These are phyloP conservation scores for Athripsodes cinereus DNA, from an alignment of 2,888 invertebrate genomes.

Conservation along the genomic window DNA sequence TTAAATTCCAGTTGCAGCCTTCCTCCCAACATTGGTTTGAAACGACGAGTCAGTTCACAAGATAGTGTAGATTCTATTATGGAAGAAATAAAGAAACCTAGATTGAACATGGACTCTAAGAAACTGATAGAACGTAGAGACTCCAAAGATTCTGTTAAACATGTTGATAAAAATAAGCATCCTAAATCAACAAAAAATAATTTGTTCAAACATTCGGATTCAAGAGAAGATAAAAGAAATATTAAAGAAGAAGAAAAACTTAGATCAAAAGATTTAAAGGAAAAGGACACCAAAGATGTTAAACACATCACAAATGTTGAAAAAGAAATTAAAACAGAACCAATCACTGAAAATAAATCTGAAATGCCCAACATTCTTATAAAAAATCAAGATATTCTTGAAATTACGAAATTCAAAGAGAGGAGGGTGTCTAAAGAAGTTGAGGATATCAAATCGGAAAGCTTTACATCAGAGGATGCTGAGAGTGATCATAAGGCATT, in stretches of 20 bases:
- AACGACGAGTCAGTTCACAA: slow-evolving; percentile 74
- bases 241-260: slow-evolving; percentile 44
- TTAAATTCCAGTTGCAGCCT: slow-evolving; percentile 54
- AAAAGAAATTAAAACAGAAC: slow-evolving; percentile 9
- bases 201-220: slow-evolving; percentile 53
- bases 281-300: slow-evolving; percentile 33
- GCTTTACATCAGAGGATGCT: slow-evolving; percentile 30
- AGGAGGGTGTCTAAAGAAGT: slow-evolving; percentile 19
- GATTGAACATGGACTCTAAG: slow-evolving; percentile 47
- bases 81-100: slow-evolving; percentile 59
- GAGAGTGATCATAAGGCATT: slow-evolving; percentile 52
- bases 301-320: slow-evolving; percentile 16
- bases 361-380: neutral
- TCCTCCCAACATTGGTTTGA: slow-evolving; percentile 59
- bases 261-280: slow-evolving; percentile 39
- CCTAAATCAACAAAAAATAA: slow-evolving; percentile 55
- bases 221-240: slow-evolving; percentile 56
- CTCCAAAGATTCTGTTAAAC: slow-evolving; percentile 57
- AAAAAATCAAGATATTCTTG: slow-evolving; percentile 6
- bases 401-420: slow-evolving; percentile 19
- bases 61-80: slow-evolving; percentile 54
- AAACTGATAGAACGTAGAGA: slow-evolving; percentile 58
- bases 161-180: slow-evolving; percentile 42
- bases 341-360: neutral
- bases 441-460: slow-evolving; percentile 25